Percentiles rank a stretch among this genome's conserved stretches.
Conservation (phyloP, 2,797 vertebrate species). For the Cheirogaleus major region DNA sequence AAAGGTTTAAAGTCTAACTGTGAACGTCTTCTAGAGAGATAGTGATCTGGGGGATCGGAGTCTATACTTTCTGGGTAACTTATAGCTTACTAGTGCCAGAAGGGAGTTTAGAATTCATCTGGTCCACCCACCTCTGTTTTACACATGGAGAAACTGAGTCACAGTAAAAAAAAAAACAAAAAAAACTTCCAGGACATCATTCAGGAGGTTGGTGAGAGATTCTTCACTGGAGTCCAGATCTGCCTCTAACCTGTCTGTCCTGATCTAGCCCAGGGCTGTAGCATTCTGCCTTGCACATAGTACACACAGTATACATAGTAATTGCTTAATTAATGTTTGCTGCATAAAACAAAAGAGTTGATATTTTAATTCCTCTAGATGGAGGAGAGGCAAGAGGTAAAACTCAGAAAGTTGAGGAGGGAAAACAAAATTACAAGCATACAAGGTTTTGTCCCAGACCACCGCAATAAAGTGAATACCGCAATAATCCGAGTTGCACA, state of each 20-base stretch:
- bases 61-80: background rate
- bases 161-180: background rate
- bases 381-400: background rate
- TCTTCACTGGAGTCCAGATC: background rate
- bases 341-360: background rate
- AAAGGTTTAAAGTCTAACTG: background rate
- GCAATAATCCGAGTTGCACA: too few relatives aligned
- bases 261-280: rapidly evolving
- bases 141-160: background rate
- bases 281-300: background rate
- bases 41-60: background rate
- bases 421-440: background rate
- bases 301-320: too few relatives aligned
- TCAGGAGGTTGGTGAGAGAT: background rate
- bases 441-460: background rate
- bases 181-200: background rate
- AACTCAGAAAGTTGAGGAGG: background rate
- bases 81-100: background rate
- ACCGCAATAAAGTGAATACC: background rate
- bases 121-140: background rate
- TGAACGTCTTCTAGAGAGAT: background rate
- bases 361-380: background rate
- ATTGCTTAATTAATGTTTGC: background rate
- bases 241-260: rapidly evolving
- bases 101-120: background rate